Evolutionary conservation across 2,888 invertebrate species (phyloP).

Genomic region (Chrysolina americana): DNA sequence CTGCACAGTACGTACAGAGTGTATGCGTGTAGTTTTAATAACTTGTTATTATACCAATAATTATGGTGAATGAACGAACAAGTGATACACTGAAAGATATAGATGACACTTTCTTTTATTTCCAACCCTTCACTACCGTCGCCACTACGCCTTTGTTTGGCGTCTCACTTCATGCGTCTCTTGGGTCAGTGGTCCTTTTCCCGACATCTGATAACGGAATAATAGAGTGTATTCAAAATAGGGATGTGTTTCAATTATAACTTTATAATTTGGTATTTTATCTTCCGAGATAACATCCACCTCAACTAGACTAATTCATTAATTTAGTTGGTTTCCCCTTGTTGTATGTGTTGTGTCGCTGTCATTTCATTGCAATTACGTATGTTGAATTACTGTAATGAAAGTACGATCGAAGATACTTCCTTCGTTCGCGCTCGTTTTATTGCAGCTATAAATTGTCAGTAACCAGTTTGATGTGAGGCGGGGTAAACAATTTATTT

Average conservation of each 20-base stretch:
- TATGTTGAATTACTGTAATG: background rate
- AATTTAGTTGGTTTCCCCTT: background rate
- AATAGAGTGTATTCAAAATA: conserved; percentile 23
- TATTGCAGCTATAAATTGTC: conserved; percentile 9
- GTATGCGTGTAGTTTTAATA: no score
- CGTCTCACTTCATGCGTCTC: conserved; percentile 3
- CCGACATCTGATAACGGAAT: conserved; percentile 27
- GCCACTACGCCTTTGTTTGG: background rate
- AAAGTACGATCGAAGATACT: conserved; percentile 3
- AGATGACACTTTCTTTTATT: no score
- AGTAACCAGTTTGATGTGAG: background rate
- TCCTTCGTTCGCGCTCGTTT: background rate
- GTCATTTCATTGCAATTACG: background rate
- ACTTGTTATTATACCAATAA: no score
- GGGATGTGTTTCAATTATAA: conserved; percentile 39
- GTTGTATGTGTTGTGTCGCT: background rate
- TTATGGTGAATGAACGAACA: no score
- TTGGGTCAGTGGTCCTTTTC: conserved; percentile 24
- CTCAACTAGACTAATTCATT: conserved; percentile 34
- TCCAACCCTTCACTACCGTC: background rate
- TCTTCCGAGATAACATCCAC: conserved; percentile 26
- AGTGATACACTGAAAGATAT: no score
- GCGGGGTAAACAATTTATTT: background rate
- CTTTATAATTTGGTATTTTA: conserved; percentile 39
- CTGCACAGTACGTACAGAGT: no score